Evolutionary conservation across 2,797 vertebrate species (phyloP).

Genomic region (Picus viridis): DNA sequence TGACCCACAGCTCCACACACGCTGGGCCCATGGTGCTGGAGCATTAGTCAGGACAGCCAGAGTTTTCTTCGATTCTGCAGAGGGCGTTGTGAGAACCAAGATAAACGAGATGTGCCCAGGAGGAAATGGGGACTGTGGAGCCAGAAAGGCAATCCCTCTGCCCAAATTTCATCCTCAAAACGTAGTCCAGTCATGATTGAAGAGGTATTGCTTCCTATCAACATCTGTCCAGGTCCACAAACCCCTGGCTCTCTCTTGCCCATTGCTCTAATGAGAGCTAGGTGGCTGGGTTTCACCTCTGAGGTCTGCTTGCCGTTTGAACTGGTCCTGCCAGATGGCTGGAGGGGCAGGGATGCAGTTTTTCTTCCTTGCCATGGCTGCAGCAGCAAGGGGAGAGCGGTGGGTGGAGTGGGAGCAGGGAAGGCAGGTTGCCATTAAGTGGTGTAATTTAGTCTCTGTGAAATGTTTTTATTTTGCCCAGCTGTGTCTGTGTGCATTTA

Average conservation of each 20-base stretch:
- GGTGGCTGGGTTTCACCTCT: background rate
- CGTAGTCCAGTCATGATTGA: background rate
- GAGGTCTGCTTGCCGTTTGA: background rate
- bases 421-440: background rate
- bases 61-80: background rate
- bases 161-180: background rate
- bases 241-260: background rate
- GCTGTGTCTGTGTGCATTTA: conserved; percentile 67
- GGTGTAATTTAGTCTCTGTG: conserved; percentile 35
- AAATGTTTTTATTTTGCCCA: conserved; percentile 72
- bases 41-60: background rate
- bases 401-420: background rate
- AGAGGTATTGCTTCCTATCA: background rate
- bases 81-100: background rate
- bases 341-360: background rate
- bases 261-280: background rate
- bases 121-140: background rate
- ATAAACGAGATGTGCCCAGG: background rate
- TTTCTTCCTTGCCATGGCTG: background rate
- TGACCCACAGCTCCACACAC: background rate
- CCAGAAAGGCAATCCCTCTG: background rate
- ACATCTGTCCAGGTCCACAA: background rate
- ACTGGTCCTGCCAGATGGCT: background rate
- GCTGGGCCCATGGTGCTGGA: background rate
- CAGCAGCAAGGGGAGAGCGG: background rate